Percentiles rank a stretch among this genome's conserved stretches.
Evolutionary conservation across 92 coral and sea anemone species (phyloP).

Genomic region (Meandrina meandrites): DNA sequence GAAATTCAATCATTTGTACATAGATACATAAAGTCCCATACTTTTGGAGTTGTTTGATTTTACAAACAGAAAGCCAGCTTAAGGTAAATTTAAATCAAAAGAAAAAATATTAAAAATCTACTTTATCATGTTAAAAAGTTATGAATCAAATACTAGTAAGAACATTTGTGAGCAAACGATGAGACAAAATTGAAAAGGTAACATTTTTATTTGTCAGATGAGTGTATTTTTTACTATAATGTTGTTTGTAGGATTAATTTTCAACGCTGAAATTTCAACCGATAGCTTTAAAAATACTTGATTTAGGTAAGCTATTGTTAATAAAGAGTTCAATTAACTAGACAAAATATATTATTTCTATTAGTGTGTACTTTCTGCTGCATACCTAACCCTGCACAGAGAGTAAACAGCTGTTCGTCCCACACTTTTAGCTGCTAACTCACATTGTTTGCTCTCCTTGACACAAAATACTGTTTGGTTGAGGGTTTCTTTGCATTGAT

Average conservation of each 20-base stretch:
- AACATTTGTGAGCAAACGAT: not conserved
- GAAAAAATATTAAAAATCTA: not conserved
- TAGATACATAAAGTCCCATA: not conserved
- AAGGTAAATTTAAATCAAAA: not conserved
- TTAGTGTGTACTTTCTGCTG: not conserved
- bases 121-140: not conserved
- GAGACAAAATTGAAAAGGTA: no score
- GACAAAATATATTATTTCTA: not conserved
- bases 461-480: no score
- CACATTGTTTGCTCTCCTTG: no score
- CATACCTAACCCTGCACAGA: not conserved
- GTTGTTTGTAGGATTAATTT: not conserved
- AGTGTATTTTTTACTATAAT: not conserved
- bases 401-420: not conserved
- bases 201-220: no score
- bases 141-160: not conserved
- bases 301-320: not conserved
- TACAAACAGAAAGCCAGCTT: not conserved
- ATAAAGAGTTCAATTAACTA: not conserved
- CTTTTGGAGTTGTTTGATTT: not conserved
- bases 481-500: no score
- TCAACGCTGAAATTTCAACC: not conserved
- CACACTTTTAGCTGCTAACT: no score
- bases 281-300: not conserved
- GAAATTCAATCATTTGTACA: not conserved